Percentiles rank a stretch among this genome's conserved stretches.
phyloP scores from a whole-genome alignment of 2,888 invertebrate species.

The Rhamphomyia laevipes region DNA sequence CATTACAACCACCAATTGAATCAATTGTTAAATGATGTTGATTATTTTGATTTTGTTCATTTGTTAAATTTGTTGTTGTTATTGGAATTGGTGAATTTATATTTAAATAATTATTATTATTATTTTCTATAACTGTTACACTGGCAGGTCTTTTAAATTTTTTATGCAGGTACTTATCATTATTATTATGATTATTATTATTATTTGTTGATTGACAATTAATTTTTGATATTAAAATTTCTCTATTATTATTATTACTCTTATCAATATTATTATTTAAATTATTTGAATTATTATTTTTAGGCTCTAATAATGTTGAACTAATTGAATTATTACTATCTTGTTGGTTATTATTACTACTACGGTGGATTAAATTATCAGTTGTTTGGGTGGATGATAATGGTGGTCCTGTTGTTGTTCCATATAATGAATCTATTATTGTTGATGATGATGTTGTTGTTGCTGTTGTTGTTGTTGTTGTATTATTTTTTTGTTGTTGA shows the following conservation, averaged over 20 bases:
- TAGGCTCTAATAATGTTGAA: too few species aligned
- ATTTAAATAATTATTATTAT: neutral
- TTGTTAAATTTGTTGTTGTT: neutral
- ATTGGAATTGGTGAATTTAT: neutral
- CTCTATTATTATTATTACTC: conserved; percentile 12
- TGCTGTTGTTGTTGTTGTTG: conserved; percentile 8
- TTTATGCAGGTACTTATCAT: conserved; percentile 77
- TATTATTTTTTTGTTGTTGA: conserved; percentile 11
- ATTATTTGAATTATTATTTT: neutral
- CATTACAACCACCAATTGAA: neutral
- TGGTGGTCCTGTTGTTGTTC: conserved; percentile 7
- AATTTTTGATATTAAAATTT: conserved; percentile 7
- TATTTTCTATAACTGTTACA: conserved; percentile 4
- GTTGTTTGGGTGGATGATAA: too few species aligned
- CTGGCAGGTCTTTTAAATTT: conserved; percentile 85
- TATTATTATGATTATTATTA: conserved; percentile 31
- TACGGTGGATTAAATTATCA: neutral
- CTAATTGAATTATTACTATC: neutral
- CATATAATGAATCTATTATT: conserved; percentile 7
- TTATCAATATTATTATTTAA: conserved; percentile 7
- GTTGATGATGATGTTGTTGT: conserved; percentile 4
- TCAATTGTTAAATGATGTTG: neutral
- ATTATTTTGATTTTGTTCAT: neutral
- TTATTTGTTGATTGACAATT: conserved; percentile 3
- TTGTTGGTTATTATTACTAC: neutral